Conservation (phyloP, 2,113 vertebrate genomes). For the Okapia johnstoni region DNA sequence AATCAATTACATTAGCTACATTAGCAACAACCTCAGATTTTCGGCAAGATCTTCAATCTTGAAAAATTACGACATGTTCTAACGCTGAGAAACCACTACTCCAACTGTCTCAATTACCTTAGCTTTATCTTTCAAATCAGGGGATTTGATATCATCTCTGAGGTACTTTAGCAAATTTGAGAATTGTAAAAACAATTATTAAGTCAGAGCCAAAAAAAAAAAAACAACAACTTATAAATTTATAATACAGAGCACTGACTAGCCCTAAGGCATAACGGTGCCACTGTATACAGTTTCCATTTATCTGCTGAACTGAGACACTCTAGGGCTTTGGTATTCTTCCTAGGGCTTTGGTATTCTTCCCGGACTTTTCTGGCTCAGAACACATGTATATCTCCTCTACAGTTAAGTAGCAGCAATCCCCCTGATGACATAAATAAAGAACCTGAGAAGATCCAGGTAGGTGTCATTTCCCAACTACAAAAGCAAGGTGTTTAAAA, state of each 20-base stretch:
- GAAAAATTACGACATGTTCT: neutral
- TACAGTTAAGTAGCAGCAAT: neutral
- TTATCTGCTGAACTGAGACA: neutral
- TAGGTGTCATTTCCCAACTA: neutral
- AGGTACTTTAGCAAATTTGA: neutral
- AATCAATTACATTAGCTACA: neutral
- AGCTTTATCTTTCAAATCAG: neutral
- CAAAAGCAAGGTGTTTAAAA: constrained; percentile 28
- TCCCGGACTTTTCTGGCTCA: neutral
- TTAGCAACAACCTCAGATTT: neutral
- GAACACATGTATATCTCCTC: neutral
- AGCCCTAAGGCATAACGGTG: neutral
- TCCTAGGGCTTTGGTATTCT: neutral
- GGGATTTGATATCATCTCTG: neutral
- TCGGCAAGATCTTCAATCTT: neutral
- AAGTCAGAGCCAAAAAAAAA: neutral
- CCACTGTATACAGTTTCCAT: neutral
- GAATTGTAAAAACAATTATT: neutral
- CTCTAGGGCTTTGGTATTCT: neutral
- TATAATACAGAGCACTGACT: neutral
- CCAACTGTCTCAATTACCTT: neutral
- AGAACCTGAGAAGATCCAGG: constrained; percentile 6
- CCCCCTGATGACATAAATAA: neutral
- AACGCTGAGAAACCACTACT: neutral
- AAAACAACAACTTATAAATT: neutral